Evolutionary conservation across 2,888 invertebrate genomes (phyloP).

Genomic region (Phengaris alcon): DNA sequence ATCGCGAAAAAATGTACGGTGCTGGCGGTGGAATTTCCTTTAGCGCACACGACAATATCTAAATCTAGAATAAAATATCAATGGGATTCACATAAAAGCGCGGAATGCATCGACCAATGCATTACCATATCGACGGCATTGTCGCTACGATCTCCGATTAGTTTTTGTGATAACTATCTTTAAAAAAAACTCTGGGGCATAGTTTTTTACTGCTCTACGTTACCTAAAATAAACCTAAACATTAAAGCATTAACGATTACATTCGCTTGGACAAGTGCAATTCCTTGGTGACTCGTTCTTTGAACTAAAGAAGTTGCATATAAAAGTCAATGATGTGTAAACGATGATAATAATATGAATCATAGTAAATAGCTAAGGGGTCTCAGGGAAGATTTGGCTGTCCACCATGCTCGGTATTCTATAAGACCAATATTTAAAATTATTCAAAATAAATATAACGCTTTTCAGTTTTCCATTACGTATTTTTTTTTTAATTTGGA

Average conservation of each 20-base stretch:
- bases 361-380: not conserved
- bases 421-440: no score
- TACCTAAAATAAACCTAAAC: conserved; percentile 42
- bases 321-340: conserved; percentile 25
- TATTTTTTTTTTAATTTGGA: no score
- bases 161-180: conserved; percentile 65
- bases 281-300: conserved; percentile 17
- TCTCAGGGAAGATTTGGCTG: not conserved
- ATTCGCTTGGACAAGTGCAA: not conserved
- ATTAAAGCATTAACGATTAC: not conserved
- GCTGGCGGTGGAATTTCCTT: no score
- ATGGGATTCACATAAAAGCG: conserved; percentile 48
- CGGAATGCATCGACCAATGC: conserved; percentile 46
- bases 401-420: no score
- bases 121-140: conserved; percentile 49
- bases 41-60: conserved; percentile 45
- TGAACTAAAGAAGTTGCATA: conserved; percentile 21
- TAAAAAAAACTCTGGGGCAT: conserved; percentile 47
- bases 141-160: conserved; percentile 65
- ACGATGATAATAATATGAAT: not conserved
- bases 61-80: conserved; percentile 65
- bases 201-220: not conserved
- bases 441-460: no score
- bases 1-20: conserved; percentile 38
- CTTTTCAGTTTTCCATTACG: no score